Evolutionary conservation across 2,888 invertebrate species (phyloP), one percentile per base, ranked within the genome.

Genomic region (Aphidius colemani): DNA sequence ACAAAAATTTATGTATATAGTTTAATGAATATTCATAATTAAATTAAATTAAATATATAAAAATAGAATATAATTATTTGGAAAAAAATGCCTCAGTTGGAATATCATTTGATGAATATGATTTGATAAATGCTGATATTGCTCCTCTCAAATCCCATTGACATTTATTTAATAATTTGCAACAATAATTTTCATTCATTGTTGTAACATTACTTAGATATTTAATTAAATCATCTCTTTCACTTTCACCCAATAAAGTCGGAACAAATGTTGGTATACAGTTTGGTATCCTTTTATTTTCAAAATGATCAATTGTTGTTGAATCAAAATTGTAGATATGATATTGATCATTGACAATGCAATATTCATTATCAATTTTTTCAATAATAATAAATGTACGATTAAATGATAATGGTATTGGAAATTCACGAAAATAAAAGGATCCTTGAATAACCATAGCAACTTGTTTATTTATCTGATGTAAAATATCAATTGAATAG

Each of bases 301-400:
- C 69, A 5, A 60, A 59, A 56, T 61, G 70, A 8, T 70, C 62
- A n/a, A 71, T 70, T 7, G 69, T 57, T 11, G 59, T 66, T 2
- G 66, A 41, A 18, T 68, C 64, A 40, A 70, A 72, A 66, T 78
- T 75, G 18, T 78, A 76, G 6, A 82, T 69, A 53, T 80, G 78
- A 69, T 77, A 82, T 61, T 80, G 76, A 70, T 82, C 82, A 64
- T 82, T 82, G 3, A 72, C 69, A 41, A 82, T 81, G 44, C 78
- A 75, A 65, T 76, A 81, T 66, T 82, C 81, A 57, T 78, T 72
- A 43, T 82, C 82, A 18, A 78, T 79, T 51, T 75, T 76, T 4
- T 74, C 74, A 11, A 71, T 69, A 7, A 82, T 68, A 10, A 81
- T 74, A 11, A 82, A 75, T 5, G 80, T 81, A 44, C 80, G 72